Percentiles rank a stretch among this genome's conserved stretches.
phyloP scores from a whole-genome alignment of 2,113 vertebrate genomes.

The Nothoprocta pentlandii region DNA sequence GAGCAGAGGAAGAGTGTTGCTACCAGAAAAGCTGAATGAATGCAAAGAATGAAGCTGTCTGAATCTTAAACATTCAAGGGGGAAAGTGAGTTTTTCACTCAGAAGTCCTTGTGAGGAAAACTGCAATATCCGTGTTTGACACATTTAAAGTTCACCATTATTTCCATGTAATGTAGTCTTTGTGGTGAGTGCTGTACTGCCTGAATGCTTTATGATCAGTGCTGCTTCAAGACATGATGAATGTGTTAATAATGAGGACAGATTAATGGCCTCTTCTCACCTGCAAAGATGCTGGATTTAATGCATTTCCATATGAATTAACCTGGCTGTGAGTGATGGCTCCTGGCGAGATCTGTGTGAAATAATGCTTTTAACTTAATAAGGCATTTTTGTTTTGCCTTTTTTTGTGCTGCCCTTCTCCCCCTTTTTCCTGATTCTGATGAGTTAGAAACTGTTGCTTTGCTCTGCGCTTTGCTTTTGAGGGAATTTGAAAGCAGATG shows the following conservation, averaged over 20 bases:
- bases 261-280: neutral
- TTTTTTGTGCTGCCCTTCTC: neutral
- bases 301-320: neutral
- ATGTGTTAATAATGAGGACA: neutral
- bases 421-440: neutral
- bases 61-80: neutral
- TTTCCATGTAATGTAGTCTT: neutral
- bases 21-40: neutral
- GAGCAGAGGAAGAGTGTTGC: neutral
- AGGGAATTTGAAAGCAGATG: neutral
- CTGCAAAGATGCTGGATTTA: neutral
- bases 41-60: neutral
- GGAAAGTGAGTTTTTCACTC: neutral
- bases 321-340: neutral
- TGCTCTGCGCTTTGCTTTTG: neutral
- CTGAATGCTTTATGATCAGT: neutral
- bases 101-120: neutral
- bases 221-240: neutral
- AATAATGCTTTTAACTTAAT: neutral
- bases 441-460: neutral
- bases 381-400: neutral
- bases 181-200: neutral
- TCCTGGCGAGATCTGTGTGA: neutral
- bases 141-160: neutral
- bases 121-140: neutral